Conservation (phyloP, 1,140 invertebrate species). For the Ctenoplectra terminalis region DNA sequence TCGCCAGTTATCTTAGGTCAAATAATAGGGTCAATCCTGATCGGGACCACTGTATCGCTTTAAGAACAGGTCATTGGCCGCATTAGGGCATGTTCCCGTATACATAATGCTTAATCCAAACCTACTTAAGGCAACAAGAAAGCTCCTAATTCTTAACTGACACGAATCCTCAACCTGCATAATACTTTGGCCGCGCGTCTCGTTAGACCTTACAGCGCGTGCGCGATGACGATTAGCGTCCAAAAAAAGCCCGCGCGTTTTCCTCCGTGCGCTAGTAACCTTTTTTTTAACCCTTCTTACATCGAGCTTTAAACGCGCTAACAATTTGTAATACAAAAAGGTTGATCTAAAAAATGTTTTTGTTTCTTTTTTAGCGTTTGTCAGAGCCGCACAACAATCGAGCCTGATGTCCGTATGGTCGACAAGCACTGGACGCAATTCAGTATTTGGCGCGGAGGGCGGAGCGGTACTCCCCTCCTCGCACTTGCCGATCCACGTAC, state of each 20-base stretch:
- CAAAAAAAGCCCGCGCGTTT: too few relatives aligned
- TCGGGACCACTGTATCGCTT: not conserved
- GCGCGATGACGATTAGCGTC: too few relatives aligned
- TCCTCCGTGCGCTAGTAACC: too few relatives aligned
- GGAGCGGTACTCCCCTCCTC: slow-evolving; percentile 70
- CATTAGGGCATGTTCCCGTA: not conserved
- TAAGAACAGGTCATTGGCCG: not conserved
- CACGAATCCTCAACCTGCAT: not conserved
- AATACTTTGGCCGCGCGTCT: too few relatives aligned
- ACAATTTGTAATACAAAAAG: too few relatives aligned
- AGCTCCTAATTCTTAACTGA: not conserved
- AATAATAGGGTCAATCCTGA: not conserved
- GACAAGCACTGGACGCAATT: slow-evolving; percentile 81
- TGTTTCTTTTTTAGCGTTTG: slow-evolving; percentile 61
- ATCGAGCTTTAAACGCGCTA: too few relatives aligned
- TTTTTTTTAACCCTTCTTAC: too few relatives aligned
- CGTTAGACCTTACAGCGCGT: too few relatives aligned
- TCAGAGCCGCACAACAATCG: slow-evolving; percentile 60
- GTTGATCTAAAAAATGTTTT: not conserved
- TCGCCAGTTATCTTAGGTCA: not conserved
- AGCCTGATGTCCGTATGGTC: slow-evolving; percentile 83
- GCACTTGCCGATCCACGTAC: slow-evolving; percentile 75
- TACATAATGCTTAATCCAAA: not conserved
- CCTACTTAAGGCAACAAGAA: too few relatives aligned
- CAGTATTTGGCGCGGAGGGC: slow-evolving; percentile 78